Evolutionary conservation across 64 coral and sea anemone genomes (phyloP).

Genomic region (Montipora foliosa): DNA sequence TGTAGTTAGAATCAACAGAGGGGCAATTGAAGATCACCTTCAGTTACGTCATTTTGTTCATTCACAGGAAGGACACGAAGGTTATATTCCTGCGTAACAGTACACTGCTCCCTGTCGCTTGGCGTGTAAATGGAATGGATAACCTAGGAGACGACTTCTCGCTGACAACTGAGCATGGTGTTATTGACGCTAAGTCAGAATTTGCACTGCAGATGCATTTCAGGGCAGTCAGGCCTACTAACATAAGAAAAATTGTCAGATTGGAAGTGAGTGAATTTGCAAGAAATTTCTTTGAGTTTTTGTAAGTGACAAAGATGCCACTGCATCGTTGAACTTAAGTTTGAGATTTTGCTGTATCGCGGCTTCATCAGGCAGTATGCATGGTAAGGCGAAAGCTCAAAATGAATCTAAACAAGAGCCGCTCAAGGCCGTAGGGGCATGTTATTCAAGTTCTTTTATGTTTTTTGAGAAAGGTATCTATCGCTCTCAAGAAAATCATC

Average conservation of each 20-base stretch:
- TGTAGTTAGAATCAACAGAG: neutral
- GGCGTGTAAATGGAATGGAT: slow-evolving; percentile 96
- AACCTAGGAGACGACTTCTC: slow-evolving; percentile 99
- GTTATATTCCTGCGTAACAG: slow-evolving; percentile 98
- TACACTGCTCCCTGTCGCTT: slow-evolving; percentile 91
- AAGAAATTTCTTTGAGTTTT: too few relatives aligned
- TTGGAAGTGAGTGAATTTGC: slow-evolving; percentile 68
- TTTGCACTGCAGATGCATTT: slow-evolving; percentile 98
- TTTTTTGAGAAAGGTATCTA: too few relatives aligned
- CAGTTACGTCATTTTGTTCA: neutral
- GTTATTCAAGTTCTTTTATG: too few relatives aligned
- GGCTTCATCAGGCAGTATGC: too few relatives aligned
- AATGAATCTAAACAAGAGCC: too few relatives aligned
- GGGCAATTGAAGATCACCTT: neutral
- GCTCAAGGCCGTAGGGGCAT: too few relatives aligned
- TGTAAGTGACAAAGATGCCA: too few relatives aligned
- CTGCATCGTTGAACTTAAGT: too few relatives aligned
- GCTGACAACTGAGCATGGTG: slow-evolving; percentile 87
- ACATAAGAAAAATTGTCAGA: slow-evolving; percentile 93
- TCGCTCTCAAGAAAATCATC: too few relatives aligned
- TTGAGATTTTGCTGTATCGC: too few relatives aligned
- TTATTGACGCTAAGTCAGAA: slow-evolving; percentile 94
- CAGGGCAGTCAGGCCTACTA: slow-evolving; percentile 83
- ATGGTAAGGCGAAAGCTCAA: too few relatives aligned
- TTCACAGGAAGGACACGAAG: slow-evolving; percentile 89